Evolutionary conservation across 2,888 invertebrate genomes (phyloP), one percentile per base, ranked within the genome.

Genomic region (Plagiodera versicolora): DNA sequence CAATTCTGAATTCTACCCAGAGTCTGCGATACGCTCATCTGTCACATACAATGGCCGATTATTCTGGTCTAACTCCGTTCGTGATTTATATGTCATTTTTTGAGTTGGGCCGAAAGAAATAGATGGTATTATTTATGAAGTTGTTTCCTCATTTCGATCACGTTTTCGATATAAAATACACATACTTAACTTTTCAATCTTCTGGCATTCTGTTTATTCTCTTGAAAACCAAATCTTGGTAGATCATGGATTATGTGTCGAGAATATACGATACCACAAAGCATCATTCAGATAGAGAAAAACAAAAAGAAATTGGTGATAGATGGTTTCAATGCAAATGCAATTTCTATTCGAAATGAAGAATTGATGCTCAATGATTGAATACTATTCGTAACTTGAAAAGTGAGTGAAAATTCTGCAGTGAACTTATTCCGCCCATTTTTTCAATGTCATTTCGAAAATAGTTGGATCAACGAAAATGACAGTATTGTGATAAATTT

Each of bases 1-100:
- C n/a, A n/a, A n/a, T n/a, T n/a, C n/a, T n/a, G n/a, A n/a, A n/a
- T n/a, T n/a, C n/a, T n/a, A 16, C 20, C 39, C 24, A n/a, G 48
- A 54, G 24, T 50, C 49, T 39, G 49, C 73, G 75, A 74, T 74
- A 74, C 74, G 71, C 73, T 73, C 74, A 72, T 72, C 73, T 72
- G 75, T 74, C 76, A 72, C 72, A 73, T 72, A 70, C 71, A 73
- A 69, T 73, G 70, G 72, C 74, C 74, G 74, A 76, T 76, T 76
- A 76, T 75, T 74, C 74, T 68, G 71, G 70, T 3, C 72, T 72
- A 70, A 70, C 69, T 70, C 70, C 62, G 63, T 64, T 62, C 68
- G 66, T 74, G 75, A 75, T 75, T 75, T 74, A 74, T 73, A 71
- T 70, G 71, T 71, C 74, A 72, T 73, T 70, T 67, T 69, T 68